Conservation (phyloP, 2,113 vertebrate species). For the Progne subis region DNA sequence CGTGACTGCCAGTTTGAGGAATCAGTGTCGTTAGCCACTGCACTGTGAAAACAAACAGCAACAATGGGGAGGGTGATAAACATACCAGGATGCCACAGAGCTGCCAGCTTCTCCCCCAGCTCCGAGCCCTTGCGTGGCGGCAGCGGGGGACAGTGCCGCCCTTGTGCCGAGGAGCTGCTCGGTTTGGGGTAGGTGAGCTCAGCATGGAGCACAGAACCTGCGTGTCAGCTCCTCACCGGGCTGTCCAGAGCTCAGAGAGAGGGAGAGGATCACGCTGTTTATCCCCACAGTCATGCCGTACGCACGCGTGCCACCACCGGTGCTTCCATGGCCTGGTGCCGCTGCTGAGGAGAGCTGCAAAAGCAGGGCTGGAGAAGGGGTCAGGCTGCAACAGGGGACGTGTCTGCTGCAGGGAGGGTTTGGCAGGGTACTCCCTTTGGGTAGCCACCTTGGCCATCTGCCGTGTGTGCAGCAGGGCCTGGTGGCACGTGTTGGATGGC, state of each 20-base stretch:
- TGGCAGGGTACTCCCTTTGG: background rate
- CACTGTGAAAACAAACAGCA: slow-evolving; percentile 56
- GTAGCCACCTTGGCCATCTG: background rate
- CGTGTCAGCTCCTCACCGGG: fast-evolving
- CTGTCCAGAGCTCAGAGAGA: background rate
- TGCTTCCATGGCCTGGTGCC: background rate
- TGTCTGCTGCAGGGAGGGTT: background rate
- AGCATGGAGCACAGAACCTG: fast-evolving
- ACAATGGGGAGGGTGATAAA: background rate
- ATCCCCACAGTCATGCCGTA: fast-evolving
- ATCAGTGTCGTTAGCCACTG: slow-evolving; percentile 7
- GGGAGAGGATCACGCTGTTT: background rate
- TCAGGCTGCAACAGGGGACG: background rate
- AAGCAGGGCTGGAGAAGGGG: background rate
- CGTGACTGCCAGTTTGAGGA: slow-evolving; percentile 45
- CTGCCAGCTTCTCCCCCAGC: background rate
- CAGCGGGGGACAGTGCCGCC: fast-evolving
- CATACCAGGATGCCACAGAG: background rate
- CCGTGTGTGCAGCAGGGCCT: fast-evolving
- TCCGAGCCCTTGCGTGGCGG: fast-evolving
- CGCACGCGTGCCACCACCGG: fast-evolving
- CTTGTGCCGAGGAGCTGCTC: fast-evolving
- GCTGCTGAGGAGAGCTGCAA: background rate
- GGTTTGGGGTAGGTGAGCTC: background rate
- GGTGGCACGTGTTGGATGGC: background rate